Evolutionary conservation across 1,140 invertebrate genomes (phyloP), one percentile per base, ranked within the genome.

Genomic region (Drosophila tani): DNA sequence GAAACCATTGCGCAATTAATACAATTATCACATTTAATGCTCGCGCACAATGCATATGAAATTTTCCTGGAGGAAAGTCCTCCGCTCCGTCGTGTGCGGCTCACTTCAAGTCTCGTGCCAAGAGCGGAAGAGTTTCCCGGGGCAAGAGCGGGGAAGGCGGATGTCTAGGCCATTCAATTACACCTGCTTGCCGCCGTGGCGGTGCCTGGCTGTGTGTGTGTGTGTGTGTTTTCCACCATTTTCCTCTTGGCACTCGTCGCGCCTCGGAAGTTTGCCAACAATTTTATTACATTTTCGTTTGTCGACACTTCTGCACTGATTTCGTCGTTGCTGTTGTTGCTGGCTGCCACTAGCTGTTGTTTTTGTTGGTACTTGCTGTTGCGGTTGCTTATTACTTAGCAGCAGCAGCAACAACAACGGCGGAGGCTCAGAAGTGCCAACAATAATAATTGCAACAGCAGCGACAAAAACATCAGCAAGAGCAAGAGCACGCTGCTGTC

Each of bases 221-320:
- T 46, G 51, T 47, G 45, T 27, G 21, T 27, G 17, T 3, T 14
- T 51, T 17, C n/a, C 45, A 41, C 21, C 35, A 40, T 55, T 55
- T 55, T 32, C 27, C 45, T 60, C 29, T 73, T 73, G 69, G 69
- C 69, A 73, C 67, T 73, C 69, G 68, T 60, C 69, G 57, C 67
- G 67, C 53, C 41, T 70, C 67, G 75, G 83, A 87, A 78, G 75
- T 70, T 88, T 87, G 83, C 83, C 83, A 87, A 87, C 83, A 87
- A 87, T 87, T 87, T 87, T 87, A 87, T 87, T 87, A 87, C 83
- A 87, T 87, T 86, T 86, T 87, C 83, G 83, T 77, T 82, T 82
- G 79, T 86, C 82, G 82, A 85, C 82, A 82, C 79, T 86, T 86
- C 73, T 86, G 82, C 69, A 27, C 46, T 73, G 69, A 71, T 73